Evolutionary conservation across 2,797 vertebrate genomes (phyloP), one percentile per base, ranked within the genome.

Genomic region (Poeciliopsis paucimaculata): DNA sequence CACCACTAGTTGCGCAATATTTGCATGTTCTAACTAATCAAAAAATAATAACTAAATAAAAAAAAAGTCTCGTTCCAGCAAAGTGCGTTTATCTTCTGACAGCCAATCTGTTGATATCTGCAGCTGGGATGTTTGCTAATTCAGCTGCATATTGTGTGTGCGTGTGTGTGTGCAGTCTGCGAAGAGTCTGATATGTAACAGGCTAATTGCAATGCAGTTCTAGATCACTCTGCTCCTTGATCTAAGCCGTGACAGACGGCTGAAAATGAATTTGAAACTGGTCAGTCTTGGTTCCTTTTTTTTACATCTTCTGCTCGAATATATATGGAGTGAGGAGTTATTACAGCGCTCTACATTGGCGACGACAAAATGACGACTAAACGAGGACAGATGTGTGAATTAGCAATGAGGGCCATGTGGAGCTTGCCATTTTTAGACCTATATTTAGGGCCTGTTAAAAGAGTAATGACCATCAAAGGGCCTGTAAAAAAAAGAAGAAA

Each of bases 401-500:
- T 95, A 95, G 92, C 94, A 94, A 95, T 95, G 95, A 95, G 94
- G 89, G 88, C 94, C 91, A 92, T 95, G 93, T 95, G 93, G 93
- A 93, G 93, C 89, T 83, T 93, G 92, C 92, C 94, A 94, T 94
- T 95, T 92, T 89, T 93, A 94, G 93, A 91, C 89, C 95, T 96
- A 95, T 93, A 95, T 95, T 95, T 96, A 96, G 95, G 93, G 92
- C 89, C 93, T 94, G 93, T 93, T 95, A 94, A 94, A 95, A 95
- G 95, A 95, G 92, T 95, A 95, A 96, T 96, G 95, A 93, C 94
- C 92, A 95, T 95, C 94, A 95, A 94, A 94, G 93, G 93, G 92
- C 91, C 92, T 89, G 93, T 94, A 68, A 70, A 72, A 71, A 93
- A 93, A 92, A 93, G n/a, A n/a, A n/a, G n/a, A n/a, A 41, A 68